These are phyloP conservation scores for Tenthredo notha DNA, from an alignment of 2,888 invertebrate species.

Conservation along the genomic window DNA sequence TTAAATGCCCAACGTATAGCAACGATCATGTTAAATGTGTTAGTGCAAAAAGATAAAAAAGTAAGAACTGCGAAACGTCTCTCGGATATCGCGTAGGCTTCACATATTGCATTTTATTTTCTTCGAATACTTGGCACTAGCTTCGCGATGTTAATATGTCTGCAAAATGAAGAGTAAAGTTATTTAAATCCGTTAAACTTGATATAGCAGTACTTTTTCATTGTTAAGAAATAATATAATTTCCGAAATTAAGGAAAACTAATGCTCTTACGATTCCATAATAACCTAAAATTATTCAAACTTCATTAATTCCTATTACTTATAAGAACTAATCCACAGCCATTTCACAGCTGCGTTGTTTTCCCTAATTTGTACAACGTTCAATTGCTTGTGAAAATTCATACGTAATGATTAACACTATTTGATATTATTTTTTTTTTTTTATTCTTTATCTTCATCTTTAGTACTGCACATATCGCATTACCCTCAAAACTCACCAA, in stretches of 20 bases:
- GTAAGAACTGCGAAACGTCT: neutral
- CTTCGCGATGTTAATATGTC: conserved; percentile 3
- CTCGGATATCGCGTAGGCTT: conserved; percentile 39
- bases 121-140: conserved; percentile 47
- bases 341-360: neutral
- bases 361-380: neutral
- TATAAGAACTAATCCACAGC: neutral
- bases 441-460: too few species aligned
- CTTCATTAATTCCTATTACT: neutral
- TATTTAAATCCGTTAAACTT: conserved; percentile 37
- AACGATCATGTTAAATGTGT: conserved; percentile 7
- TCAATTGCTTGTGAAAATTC: neutral
- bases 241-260: neutral
- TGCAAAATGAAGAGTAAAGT: conserved; percentile 29
- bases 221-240: neutral
- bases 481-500: neutral
- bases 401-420: neutral
- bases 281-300: neutral
- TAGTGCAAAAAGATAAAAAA: conserved; percentile 1
- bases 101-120: conserved; percentile 42
- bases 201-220: conserved; percentile 1
- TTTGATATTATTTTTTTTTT: neutral
- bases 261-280: neutral
- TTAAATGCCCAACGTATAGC: conserved; percentile 44
- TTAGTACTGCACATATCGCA: conserved; percentile 1